Base-by-base conservation (phyloP, 2,888 invertebrate species). In the Odontomyia ornata region DNA sequence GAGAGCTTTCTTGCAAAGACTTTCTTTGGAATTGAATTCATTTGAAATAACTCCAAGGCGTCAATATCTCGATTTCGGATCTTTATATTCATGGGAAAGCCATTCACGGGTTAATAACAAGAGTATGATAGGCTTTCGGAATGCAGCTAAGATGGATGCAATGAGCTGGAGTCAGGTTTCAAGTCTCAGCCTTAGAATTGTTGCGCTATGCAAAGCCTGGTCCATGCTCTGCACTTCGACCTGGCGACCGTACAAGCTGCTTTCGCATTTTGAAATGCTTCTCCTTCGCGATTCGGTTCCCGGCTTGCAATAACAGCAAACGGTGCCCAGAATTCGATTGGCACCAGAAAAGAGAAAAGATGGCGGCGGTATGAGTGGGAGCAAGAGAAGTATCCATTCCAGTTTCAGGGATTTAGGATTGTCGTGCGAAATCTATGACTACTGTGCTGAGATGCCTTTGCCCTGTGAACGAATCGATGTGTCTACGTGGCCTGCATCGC, bases 341-440 rank as follows among this genome's bases (percentile, higher is more conserved):
- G n/a, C 36, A 60, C 4, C 9, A 60, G 60, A 25, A 25, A 25
- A 28, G 13, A 18, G 30, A 28, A n/a, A 64, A 28, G 27, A n/a
- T n/a, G 30, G 18, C 13, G 30, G 28, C 5, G 64, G 25, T 28
- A 27, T 27, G 64, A 30, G 28, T 25, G 15, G 21, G n/a, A 64
- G n/a, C 30, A 64, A 30, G 11, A 27, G 28, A 64, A 0, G 30
- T 28, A 30, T 30, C 1, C 64, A 28, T 30, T 28, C 18, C 18
- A 13, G 15, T 11, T 28, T 30, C 36, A 5, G 30, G 64, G 64
- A n/a, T 30, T 27, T 23, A 64, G 30, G 2, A 9, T 30, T 15
- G 64, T 5, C 64, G 11, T 64, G n/a, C n/a, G 25, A 64, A 60
- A 28, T 64, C 64, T 64, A 28, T 64, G 7, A 30, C 25, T 71